Base-by-base conservation (phyloP, 2,888 invertebrate genomes). In the Oligia fasciuncula region DNA sequence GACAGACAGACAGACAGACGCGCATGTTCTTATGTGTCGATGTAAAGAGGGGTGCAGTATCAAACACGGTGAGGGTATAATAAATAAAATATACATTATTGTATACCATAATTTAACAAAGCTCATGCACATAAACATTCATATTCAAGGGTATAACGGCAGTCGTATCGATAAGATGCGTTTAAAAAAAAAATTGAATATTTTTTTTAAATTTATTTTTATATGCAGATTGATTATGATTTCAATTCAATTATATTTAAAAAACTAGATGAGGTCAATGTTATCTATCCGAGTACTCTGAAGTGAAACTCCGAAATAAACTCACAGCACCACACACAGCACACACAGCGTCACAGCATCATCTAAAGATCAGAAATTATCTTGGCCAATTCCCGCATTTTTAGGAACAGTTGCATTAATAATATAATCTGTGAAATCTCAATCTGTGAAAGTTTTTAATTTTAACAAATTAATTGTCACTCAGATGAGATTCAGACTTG, bases 1-100 rank as follows among this genome's bases (percentile, higher is more conserved):
- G 69, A 66, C 73, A 70, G 65, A 69, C 75, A n/a, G 19, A 67
- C 69, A 35, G 29, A 71, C 76, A 60, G 62, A 66, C 73, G 5
- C 11, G 65, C 43, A 69, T n/a, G 23, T 35, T 29, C 40, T 51
- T 13, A 9, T 23, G 23, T 57, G 23, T 35, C 43, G 40, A 54
- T 49, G 19, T 40, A 3, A 14, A 46, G 35, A 65, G 35, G 23
- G 57, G 14, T 46, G 46, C 29, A 46, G 49, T 54, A 51, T 19
- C 4, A 11, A 14, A 46, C n/a, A 14, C 23, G 4, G 46, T 40
- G 3, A 14, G 49, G 14, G 11, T 49, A 6, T 0, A 14, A 67
- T 43, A 43, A 4, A 67, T n/a, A 43, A 4, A 67, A 14, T 67
- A 67, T 43, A 67, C 23, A 14, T 43, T 66, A n/a, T 14, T n/a